These are phyloP conservation scores for Diarsia dahlii DNA, from an alignment of 2,888 invertebrate species.

Conservation along the genomic window DNA sequence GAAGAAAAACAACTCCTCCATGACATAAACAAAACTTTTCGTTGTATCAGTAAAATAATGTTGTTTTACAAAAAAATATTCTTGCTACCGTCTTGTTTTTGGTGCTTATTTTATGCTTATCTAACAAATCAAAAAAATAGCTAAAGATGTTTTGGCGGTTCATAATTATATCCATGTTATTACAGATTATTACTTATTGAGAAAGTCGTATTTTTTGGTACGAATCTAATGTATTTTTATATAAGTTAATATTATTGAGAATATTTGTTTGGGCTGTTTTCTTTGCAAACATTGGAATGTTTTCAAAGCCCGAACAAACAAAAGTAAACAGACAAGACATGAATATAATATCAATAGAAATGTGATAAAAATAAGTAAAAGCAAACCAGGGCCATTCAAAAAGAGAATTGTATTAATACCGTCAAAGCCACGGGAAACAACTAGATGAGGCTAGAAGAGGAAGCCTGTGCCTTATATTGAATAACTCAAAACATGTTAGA, in stretches of 20 bases:
- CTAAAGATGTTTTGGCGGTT: not conserved
- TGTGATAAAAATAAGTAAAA: not conserved
- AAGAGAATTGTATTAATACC: not conserved
- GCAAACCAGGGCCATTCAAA: not conserved
- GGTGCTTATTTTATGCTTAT: not conserved
- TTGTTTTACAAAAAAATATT: constrained; percentile 32
- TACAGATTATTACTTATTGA: not conserved
- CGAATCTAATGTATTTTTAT: not conserved
- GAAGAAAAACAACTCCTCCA: constrained; percentile 30
- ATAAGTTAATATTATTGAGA: not conserved
- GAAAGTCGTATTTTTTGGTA: too few relatives aligned
- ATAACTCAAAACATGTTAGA: not conserved
- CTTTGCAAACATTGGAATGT: not conserved
- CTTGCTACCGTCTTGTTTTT: constrained; percentile 2
- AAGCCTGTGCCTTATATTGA: not conserved
- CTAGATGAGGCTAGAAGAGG: not conserved
- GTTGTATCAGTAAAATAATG: constrained; percentile 13
- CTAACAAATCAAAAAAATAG: not conserved
- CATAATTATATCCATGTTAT: not conserved
- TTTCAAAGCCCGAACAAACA: not conserved
- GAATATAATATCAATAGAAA: not conserved
- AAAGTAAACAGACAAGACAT: not conserved
- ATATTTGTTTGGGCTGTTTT: not conserved
- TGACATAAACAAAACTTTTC: constrained; percentile 25
- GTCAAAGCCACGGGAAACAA: not conserved